phyloP scores from a whole-genome alignment of 2,113 vertebrate species.

The Zingel zingel region DNA sequence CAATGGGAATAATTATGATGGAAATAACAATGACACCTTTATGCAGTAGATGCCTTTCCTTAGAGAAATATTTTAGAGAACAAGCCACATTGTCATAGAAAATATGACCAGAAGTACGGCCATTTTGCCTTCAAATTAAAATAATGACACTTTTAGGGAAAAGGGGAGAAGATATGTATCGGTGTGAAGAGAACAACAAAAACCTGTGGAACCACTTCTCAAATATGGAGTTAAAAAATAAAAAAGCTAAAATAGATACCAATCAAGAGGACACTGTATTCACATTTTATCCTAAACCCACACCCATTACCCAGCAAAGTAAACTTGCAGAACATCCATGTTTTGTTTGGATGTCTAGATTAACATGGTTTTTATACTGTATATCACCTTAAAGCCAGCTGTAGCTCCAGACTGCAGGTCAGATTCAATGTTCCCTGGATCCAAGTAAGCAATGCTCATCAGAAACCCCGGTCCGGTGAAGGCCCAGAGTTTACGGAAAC shows the following conservation, averaged over 20 bases:
- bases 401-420: slow-evolving; percentile 96
- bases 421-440: slow-evolving; percentile 98
- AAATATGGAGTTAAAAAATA: not conserved
- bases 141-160: not conserved
- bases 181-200: not conserved
- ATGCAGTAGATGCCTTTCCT: not conserved
- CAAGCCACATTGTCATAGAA: not conserved
- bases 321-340: not conserved
- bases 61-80: too few relatives aligned
- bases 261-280: not conserved
- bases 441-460: slow-evolving; percentile 99
- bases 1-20: not conserved
- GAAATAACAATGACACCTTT: not conserved
- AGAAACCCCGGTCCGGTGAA: slow-evolving; percentile 97
- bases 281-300: not conserved
- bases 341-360: not conserved
- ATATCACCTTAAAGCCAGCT: slow-evolving; percentile 93
- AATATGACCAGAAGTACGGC: not conserved
- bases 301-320: not conserved
- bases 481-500: slow-evolving; percentile 98
- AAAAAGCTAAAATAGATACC: not conserved
- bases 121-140: not conserved
- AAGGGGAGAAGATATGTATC: not conserved
- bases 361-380: not conserved
- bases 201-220: not conserved